phyloP scores from a whole-genome alignment of 2,888 invertebrate species.

The Drosophila trichaetosa region DNA sequence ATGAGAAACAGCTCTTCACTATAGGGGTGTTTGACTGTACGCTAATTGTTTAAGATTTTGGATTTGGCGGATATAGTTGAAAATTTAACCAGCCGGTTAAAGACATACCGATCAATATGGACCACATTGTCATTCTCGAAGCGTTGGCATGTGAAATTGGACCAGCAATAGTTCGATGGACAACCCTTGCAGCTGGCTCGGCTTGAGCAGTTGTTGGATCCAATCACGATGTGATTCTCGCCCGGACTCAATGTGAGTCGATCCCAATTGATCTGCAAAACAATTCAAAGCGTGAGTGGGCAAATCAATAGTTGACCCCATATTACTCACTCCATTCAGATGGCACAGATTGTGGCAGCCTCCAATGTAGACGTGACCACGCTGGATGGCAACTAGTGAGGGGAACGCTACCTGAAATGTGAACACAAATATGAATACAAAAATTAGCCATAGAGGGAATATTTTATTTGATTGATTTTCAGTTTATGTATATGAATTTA shows the following conservation, averaged over 20 bases:
- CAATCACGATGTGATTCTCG: slow-evolving; percentile 71
- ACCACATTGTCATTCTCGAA: slow-evolving; percentile 80
- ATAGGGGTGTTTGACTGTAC: background rate
- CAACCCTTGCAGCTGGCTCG: slow-evolving; percentile 75
- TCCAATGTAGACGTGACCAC: slow-evolving; percentile 93
- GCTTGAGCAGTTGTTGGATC: slow-evolving; percentile 56
- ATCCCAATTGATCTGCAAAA: slow-evolving; percentile 81
- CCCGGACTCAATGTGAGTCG: slow-evolving; percentile 77
- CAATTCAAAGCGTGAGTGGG: background rate
- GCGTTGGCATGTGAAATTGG: slow-evolving; percentile 80
- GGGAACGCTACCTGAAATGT: slow-evolving; percentile 89
- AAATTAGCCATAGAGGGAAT: background rate
- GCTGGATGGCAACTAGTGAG: slow-evolving; percentile 90
- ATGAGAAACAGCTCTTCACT: background rate
- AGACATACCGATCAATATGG: slow-evolving; percentile 60
- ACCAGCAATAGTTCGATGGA: slow-evolving; percentile 81
- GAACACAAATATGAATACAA: background rate
- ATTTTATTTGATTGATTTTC: background rate
- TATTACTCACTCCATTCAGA: slow-evolving; percentile 85
- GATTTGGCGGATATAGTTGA: background rate
- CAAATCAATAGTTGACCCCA: background rate
- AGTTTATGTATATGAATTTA: background rate
- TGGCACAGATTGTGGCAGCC: slow-evolving; percentile 92
- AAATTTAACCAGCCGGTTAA: background rate
- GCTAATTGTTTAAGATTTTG: background rate